Percentiles rank a stretch among this genome's conserved stretches.
phyloP scores from a whole-genome alignment of 2,797 vertebrate species.

The Mormyrops boulengeri region DNA sequence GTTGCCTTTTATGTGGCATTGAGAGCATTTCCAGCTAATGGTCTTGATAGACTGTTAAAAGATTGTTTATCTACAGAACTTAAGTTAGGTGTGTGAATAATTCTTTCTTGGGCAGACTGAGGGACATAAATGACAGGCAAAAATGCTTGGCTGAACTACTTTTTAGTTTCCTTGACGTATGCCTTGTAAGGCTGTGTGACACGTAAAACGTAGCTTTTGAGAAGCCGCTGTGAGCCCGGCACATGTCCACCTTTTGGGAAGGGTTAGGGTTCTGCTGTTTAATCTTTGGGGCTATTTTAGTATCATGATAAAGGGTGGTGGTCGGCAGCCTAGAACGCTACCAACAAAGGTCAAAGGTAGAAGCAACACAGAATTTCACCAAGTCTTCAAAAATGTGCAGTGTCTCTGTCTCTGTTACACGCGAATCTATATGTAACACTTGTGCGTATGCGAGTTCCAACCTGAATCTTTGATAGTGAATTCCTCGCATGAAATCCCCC shows the following conservation, averaged over 20 bases:
- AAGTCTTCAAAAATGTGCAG: background rate
- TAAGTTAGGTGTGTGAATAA: background rate
- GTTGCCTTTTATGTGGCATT: slow-evolving; percentile 3
- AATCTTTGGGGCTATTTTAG: background rate
- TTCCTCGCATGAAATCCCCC: background rate
- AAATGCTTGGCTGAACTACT: background rate
- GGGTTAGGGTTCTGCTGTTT: background rate
- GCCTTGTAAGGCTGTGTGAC: background rate
- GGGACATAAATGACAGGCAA: background rate
- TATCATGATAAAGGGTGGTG: background rate
- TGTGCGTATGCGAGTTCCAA: background rate
- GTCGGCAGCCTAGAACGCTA: background rate
- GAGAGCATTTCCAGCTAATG: slow-evolving; percentile 4
- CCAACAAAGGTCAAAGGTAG: background rate
- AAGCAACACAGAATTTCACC: background rate
- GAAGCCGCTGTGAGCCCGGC: background rate
- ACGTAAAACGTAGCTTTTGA: background rate
- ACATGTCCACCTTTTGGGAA: background rate
- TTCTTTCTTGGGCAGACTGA: background rate
- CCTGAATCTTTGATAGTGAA: background rate
- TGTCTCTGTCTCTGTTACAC: background rate
- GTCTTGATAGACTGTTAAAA: background rate
- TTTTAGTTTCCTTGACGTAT: background rate
- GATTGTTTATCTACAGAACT: background rate
- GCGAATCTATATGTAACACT: background rate